Conservation (phyloP, 2,888 invertebrate species). For the Atrina japonica region DNA sequence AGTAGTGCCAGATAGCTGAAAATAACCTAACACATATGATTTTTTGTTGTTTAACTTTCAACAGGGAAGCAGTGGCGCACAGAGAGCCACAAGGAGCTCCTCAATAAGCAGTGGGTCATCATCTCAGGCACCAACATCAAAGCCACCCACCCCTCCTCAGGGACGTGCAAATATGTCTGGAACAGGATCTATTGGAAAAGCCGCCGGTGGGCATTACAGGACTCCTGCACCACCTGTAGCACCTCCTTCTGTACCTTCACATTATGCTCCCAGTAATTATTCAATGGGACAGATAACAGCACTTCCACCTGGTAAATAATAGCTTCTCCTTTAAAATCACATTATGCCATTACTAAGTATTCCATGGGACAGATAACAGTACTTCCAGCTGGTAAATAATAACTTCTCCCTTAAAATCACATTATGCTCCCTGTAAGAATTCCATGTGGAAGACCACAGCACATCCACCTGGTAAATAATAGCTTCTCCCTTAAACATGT, state of each 20-base stretch:
- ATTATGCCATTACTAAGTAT: no score
- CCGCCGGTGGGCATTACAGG: conserved; percentile 81
- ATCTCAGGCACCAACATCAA: conserved; percentile 90
- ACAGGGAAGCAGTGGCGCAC: conserved; percentile 7
- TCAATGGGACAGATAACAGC: conserved; percentile 83
- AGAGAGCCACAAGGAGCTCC: conserved; percentile 52
- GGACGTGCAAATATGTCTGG: conserved; percentile 39
- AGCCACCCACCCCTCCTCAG: conserved; percentile 95
- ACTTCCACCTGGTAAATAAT: conserved; percentile 10
- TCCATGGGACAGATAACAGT: conserved; percentile 76
- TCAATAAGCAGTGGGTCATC: conserved; percentile 69
- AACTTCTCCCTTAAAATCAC: no score
- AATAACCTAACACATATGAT: no score
- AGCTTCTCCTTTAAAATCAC: no score
- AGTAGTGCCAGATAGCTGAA: no score
- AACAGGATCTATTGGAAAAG: conserved; percentile 66
- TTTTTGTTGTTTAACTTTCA: no score
- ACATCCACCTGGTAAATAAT: conserved; percentile 7
- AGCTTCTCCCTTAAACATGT: no score
- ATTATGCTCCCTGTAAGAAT: no score
- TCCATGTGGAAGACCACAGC: conserved; percentile 76
- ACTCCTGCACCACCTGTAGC: conserved; percentile 96
- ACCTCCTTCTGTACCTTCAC: conserved; percentile 90
- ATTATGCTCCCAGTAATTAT: conserved; percentile 94
- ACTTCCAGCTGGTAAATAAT: conserved; percentile 8